Evolutionary conservation across 2,888 invertebrate species (phyloP), one percentile per base, ranked within the genome.

Genomic region (Megamerina dolium): DNA sequence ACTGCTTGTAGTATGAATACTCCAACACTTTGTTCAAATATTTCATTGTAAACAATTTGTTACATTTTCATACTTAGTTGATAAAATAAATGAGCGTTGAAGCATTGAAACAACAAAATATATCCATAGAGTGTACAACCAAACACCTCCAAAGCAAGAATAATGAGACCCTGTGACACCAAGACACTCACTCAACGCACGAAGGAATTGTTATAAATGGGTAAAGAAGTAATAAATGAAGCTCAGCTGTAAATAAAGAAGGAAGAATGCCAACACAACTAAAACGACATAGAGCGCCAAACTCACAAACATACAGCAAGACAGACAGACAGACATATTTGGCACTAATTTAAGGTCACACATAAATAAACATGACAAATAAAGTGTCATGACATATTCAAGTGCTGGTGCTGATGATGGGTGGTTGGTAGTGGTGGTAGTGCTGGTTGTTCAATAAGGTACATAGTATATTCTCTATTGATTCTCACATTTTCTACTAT

Each of bases 361-460:
- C 35, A 36, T 42, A 45, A 52, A 50, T 50, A 45, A 46, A 44
- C 36, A 38, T 50, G 51, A 52, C 51, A 50, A 43, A 41, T 43
- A 49, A 49, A 51, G 44, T 49, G 46, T 47, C 47, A 49, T 33
- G 42, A 47, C 31, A 31, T 16, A 31, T 14, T 14, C 31, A 16
- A 31, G 16, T n/a, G 16, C 13, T n/a, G 13, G 13, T 27, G n/a
- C n/a, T n/a, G n/a, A n/a, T n/a, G n/a, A n/a, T n/a, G n/a, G n/a
- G n/a, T n/a, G n/a, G n/a, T n/a, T n/a, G n/a, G n/a, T n/a, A n/a
- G n/a, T n/a, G n/a, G n/a, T n/a, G n/a, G n/a, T n/a, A n/a, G n/a
- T n/a, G n/a, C n/a, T n/a, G n/a, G n/a, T n/a, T n/a, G n/a, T n/a
- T n/a, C n/a, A n/a, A n/a, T n/a, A n/a, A n/a, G n/a, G n/a, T n/a